Percentiles rank a stretch among this genome's conserved stretches.
These are phyloP conservation scores for Eurystomus gularis DNA, from an alignment of 2,113 vertebrate species.

Conservation along the genomic window DNA sequence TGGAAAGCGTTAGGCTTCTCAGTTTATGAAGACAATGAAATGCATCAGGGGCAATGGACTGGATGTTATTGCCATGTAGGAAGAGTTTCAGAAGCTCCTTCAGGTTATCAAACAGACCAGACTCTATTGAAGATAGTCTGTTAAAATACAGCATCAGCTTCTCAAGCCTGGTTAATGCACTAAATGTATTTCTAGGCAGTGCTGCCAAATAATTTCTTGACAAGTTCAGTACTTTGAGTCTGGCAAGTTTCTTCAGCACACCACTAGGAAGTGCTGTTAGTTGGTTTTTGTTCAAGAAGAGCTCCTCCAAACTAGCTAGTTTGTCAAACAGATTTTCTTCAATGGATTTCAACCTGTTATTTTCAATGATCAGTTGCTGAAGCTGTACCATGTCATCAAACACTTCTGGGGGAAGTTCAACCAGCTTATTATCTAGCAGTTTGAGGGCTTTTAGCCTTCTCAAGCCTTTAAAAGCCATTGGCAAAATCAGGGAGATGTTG, in stretches of 20 bases:
- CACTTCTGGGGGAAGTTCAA: constrained; percentile 68
- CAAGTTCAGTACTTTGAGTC: constrained; percentile 79
- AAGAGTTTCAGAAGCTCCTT: constrained; percentile 76
- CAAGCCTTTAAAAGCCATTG: constrained; percentile 76
- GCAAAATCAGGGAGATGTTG: constrained; percentile 74
- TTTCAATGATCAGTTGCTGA: constrained; percentile 77
- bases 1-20: constrained; percentile 71
- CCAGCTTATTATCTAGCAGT: constrained; percentile 77
- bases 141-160: constrained; percentile 79
- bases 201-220: constrained; percentile 77
- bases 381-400: constrained; percentile 74
- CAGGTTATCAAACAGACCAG: constrained; percentile 74
- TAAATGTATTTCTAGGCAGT: constrained; percentile 77
- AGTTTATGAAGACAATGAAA: constrained; percentile 80
- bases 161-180: constrained; percentile 71
- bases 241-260: constrained; percentile 72
- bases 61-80: constrained; percentile 78
- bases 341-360: constrained; percentile 73
- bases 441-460: constrained; percentile 77
- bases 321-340: constrained; percentile 71
- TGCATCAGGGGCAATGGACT: constrained; percentile 68
- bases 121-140: constrained; percentile 70
- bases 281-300: constrained; percentile 81
- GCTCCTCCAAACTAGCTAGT: constrained; percentile 65
- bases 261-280: constrained; percentile 59